phyloP scores from a whole-genome alignment of 2,797 vertebrate genomes.

The Emys orbicularis region DNA sequence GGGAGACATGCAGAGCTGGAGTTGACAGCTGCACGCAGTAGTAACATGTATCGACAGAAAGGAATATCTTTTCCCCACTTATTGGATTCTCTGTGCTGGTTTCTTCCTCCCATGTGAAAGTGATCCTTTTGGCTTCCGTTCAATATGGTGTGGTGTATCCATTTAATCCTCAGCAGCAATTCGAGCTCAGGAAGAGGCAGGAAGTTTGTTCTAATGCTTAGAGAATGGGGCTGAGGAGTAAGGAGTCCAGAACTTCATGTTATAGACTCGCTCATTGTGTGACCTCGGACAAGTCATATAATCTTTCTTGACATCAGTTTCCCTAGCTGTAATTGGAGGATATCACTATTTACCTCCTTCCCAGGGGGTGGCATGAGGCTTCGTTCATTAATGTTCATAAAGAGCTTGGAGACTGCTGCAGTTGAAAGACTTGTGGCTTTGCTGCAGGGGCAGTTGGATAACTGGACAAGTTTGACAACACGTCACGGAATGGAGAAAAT shows the following conservation, averaged over 20 bases:
- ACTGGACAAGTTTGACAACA: constrained; percentile 14
- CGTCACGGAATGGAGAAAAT: constrained; percentile 16
- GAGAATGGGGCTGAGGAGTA: not conserved
- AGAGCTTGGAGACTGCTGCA: constrained; percentile 26
- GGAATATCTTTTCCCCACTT: not conserved
- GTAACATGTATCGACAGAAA: not conserved
- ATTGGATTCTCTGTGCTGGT: constrained; percentile 30
- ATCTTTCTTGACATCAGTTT: not conserved
- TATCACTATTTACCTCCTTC: constrained; percentile 10
- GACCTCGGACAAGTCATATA: not conserved
- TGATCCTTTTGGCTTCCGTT: constrained; percentile 45
- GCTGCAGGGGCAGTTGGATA: not conserved
- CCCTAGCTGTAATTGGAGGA: no score
- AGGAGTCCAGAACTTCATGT: not conserved
- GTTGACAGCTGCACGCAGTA: not conserved
- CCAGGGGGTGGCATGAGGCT: not conserved
- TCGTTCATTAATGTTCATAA: not conserved
- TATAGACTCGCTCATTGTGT: not conserved
- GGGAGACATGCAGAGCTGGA: not conserved
- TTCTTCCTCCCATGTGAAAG: constrained; percentile 47
- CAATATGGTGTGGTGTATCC: constrained; percentile 31
- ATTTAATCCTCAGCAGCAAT: constrained; percentile 47
- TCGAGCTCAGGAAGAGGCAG: constrained; percentile 23
- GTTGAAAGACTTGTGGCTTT: not conserved
- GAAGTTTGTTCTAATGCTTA: constrained; percentile 12